A percentile compares a stretch with the other conserved stretches of the same genome.
Evolutionary conservation across 2,113 vertebrate species (phyloP).

Genomic region (Falco punctatus): DNA sequence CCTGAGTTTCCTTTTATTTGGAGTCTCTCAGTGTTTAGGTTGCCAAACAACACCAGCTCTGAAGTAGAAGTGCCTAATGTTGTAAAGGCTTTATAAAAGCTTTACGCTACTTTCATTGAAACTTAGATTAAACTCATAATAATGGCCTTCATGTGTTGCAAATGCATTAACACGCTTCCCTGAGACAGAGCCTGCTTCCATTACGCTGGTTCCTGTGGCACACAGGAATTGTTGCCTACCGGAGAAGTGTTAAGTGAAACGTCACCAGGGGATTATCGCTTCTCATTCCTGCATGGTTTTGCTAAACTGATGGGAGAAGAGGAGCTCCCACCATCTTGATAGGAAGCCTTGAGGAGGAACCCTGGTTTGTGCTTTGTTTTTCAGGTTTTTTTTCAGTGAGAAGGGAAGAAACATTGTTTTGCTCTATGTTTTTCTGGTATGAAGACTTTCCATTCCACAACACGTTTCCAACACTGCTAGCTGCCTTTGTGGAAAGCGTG

Average conservation of each 20-base stretch:
- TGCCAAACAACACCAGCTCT: not conserved
- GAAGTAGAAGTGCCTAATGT: not conserved
- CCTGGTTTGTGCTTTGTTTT: not conserved
- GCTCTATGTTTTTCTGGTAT: not conserved
- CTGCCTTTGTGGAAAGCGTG: not conserved
- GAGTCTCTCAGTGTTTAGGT: not conserved
- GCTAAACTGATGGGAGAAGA: not conserved
- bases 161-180: not conserved
- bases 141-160: not conserved
- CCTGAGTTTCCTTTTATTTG: not conserved
- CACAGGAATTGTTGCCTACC: slow-evolving; percentile 17
- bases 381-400: not conserved
- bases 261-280: slow-evolving; percentile 34
- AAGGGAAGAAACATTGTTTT: not conserved
- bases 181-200: slow-evolving; percentile 6
- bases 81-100: not conserved
- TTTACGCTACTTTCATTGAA: not conserved
- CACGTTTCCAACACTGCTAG: not conserved
- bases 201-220: not conserved
- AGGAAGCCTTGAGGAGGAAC: not conserved
- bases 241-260: slow-evolving; percentile 50
- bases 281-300: not conserved
- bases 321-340: not conserved
- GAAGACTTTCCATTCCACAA: not conserved
- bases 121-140: not conserved